phyloP scores from a whole-genome alignment of 2,797 vertebrate species.

The Thaleichthys pacificus region DNA sequence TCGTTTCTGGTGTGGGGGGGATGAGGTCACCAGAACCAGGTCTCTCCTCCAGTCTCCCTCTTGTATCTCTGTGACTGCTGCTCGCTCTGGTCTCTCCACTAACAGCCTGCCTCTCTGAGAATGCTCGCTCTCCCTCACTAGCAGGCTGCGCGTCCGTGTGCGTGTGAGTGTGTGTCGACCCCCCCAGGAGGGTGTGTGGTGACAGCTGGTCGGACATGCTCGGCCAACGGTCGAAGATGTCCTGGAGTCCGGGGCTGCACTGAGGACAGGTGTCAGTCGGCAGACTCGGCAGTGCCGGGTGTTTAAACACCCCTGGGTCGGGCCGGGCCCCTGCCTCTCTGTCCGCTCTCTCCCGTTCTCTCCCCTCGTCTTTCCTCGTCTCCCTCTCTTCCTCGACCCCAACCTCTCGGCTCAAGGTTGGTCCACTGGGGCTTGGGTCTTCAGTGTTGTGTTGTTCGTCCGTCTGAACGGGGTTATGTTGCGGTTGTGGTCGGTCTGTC shows the following conservation, averaged over 20 bases:
- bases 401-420: not conserved
- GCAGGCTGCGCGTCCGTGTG: constrained; percentile 2
- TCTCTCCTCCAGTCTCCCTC: constrained; percentile 5
- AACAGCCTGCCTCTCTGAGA: not conserved
- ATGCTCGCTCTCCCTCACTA: constrained; percentile 6
- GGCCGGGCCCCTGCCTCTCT: constrained; percentile 9
- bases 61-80: not conserved
- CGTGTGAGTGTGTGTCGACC: constrained; percentile 3
- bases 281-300: constrained; percentile 11
- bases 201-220: constrained; percentile 73
- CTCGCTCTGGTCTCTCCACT: not conserved
- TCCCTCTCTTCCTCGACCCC: not conserved
- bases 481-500: constrained; percentile 11
- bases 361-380: not conserved
- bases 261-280: constrained; percentile 63
- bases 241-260: constrained; percentile 86
- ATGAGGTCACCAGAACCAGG: constrained; percentile 65
- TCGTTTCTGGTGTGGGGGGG: constrained; percentile 78
- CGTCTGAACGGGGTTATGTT: constrained; percentile 4
- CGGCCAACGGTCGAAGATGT: constrained; percentile 85
- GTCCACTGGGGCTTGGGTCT: not conserved
- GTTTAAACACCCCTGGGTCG: constrained; percentile 28
- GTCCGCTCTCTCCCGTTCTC: not conserved
- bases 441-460: not conserved
- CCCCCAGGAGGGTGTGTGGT: constrained; percentile 29